A percentile compares a stretch with the other conserved stretches of the same genome.
Evolutionary conservation across 2,113 vertebrate species (phyloP).

Genomic region (Otolemur garnettii): DNA sequence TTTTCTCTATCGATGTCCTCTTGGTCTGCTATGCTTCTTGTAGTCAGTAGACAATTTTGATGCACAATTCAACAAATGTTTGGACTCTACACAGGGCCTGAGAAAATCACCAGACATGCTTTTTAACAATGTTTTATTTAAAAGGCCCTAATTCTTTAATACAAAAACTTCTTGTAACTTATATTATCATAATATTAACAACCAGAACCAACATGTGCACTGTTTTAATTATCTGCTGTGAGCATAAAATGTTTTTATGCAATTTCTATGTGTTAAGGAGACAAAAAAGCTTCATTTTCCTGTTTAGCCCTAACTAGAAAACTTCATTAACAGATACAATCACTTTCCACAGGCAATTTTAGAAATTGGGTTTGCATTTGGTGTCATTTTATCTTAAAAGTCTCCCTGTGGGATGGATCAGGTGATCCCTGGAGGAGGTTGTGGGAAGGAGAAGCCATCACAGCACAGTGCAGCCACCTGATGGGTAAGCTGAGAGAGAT

Average conservation of each 20-base stretch:
- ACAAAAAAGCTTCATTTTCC: no score
- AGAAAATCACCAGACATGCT: not conserved
- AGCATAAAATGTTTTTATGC: not conserved
- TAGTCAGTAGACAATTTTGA: no score
- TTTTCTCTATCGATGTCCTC: no score
- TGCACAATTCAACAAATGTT: no score
- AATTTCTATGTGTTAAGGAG: no score
- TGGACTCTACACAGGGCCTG: accelerated
- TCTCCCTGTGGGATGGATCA: accelerated
- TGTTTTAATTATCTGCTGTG: not conserved
- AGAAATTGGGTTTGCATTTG: not conserved
- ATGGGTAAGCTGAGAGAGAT: no score
- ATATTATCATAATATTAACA: no score
- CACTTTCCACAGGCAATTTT: not conserved
- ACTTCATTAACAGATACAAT: not conserved
- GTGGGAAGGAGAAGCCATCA: accelerated
- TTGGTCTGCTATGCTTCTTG: no score
- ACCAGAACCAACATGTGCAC: no score
- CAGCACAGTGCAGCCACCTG: not conserved
- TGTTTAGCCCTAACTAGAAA: not conserved
- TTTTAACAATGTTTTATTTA: not conserved
- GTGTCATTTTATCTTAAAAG: not conserved
- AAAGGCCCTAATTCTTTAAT: not conserved
- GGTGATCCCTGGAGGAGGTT: accelerated
- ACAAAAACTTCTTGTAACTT: not conserved